Percentiles rank a stretch among this genome's conserved stretches.
These are phyloP conservation scores for Philaenus spumarius DNA, from an alignment of 1,140 invertebrate species.

Conservation along the genomic window DNA sequence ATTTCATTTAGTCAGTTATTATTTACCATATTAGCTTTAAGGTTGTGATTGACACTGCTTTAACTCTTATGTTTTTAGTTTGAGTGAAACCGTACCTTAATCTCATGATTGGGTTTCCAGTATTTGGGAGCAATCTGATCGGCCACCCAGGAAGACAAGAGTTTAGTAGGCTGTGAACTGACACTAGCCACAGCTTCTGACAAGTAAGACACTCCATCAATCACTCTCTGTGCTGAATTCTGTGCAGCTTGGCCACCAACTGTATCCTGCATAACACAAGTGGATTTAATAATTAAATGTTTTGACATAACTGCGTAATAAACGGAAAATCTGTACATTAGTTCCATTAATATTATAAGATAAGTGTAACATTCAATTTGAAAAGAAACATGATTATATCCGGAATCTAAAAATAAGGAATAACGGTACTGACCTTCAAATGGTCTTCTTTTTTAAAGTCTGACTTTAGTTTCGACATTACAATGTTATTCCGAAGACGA, in stretches of 20 bases:
- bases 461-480: too few species aligned
- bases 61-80: too few species aligned
- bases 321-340: slow-evolving; percentile 9
- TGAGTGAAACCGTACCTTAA: slow-evolving; percentile 47
- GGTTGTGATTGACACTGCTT: too few species aligned
- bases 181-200: slow-evolving; percentile 62
- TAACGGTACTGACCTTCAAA: too few species aligned
- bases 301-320: neutral
- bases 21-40: too few species aligned
- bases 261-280: slow-evolving; percentile 14
- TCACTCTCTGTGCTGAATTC: slow-evolving; percentile 66
- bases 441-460: too few species aligned
- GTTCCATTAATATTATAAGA: too few species aligned
- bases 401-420: too few species aligned
- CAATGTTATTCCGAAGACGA: too few species aligned
- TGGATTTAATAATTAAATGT: neutral
- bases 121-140: slow-evolving; percentile 73
- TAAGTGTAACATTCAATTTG: too few species aligned
- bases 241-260: slow-evolving; percentile 40
- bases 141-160: slow-evolving; percentile 62
- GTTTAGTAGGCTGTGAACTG: slow-evolving; percentile 61
- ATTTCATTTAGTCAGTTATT: too few species aligned
- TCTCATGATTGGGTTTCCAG: slow-evolving; percentile 73
- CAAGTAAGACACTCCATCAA: slow-evolving; percentile 66
- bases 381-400: too few species aligned